phyloP scores from a whole-genome alignment of 92 coral and sea anemone genomes.

The Muricea muricata region DNA sequence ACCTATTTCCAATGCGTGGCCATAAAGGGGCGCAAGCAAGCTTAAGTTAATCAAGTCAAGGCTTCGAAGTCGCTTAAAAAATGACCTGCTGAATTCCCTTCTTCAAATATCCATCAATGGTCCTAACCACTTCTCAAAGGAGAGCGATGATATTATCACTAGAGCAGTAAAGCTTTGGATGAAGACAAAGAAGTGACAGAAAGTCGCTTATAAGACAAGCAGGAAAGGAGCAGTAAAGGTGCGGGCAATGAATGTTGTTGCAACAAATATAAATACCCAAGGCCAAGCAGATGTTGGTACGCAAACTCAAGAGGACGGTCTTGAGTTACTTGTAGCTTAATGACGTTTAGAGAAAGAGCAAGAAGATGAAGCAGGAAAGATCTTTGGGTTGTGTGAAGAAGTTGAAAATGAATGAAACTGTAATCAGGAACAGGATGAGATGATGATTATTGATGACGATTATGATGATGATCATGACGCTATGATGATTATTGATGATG shows the following conservation, averaged over 20 bases:
- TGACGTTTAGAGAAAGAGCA: slow-evolving; percentile 41
- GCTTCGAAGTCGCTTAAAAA: slow-evolving; percentile 55
- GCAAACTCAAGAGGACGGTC: neutral
- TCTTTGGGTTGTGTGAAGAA: slow-evolving; percentile 48
- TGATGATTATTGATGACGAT: too few species aligned
- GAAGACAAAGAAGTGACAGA: slow-evolving; percentile 57
- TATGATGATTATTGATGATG: too few species aligned
- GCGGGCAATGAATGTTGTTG: too few species aligned
- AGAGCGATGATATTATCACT: slow-evolving; percentile 46
- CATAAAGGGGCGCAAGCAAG: slow-evolving; percentile 65
- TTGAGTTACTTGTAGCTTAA: slow-evolving; percentile 39
- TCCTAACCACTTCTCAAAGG: slow-evolving; percentile 55
- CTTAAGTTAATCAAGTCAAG: slow-evolving; percentile 51
- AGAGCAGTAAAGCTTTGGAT: slow-evolving; percentile 57
- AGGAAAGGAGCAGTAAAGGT: slow-evolving; percentile 32
- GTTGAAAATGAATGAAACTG: too few species aligned
- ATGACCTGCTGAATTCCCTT: slow-evolving; percentile 62
- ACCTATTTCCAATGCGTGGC: slow-evolving; percentile 61
- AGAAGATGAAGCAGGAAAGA: slow-evolving; percentile 58
- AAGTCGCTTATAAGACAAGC: slow-evolving; percentile 53
- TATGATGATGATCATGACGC: too few species aligned
- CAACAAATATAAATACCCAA: too few species aligned
- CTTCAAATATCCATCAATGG: slow-evolving; percentile 56
- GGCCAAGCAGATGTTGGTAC: too few species aligned
- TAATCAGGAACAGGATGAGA: too few species aligned